Conservation (phyloP, 1,140 invertebrate genomes). For the Heliconius melpomene region DNA sequence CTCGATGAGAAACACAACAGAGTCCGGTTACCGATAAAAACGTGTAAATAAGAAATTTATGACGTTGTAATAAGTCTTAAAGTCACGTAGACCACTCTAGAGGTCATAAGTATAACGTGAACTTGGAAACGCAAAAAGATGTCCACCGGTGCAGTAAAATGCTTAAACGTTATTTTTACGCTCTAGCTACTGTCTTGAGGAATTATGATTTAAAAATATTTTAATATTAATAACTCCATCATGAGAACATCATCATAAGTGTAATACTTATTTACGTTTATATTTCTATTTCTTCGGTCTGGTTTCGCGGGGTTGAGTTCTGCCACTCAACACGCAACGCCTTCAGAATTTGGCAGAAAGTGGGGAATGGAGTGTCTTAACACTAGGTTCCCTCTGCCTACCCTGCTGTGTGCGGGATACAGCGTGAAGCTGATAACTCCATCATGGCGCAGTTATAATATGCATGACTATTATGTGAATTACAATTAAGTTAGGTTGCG, state of each 20-base stretch:
- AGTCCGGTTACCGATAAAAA: conserved; percentile 40
- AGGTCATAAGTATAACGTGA: conserved; percentile 27
- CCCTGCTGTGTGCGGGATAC: too few relatives aligned
- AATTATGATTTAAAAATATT: not conserved
- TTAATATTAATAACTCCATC: not conserved
- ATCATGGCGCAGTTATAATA: too few relatives aligned
- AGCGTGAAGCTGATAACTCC: too few relatives aligned
- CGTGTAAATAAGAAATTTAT: conserved; percentile 22
- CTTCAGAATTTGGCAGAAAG: too few relatives aligned
- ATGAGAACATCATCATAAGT: too few relatives aligned
- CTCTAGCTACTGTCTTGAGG: not conserved
- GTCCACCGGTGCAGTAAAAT: conserved; percentile 11
- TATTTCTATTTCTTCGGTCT: too few relatives aligned
- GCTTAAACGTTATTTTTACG: not conserved
- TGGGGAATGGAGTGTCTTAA: too few relatives aligned
- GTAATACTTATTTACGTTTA: too few relatives aligned
- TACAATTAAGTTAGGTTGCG: not conserved
- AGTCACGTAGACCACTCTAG: not conserved
- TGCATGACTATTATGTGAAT: too few relatives aligned
- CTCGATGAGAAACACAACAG: not conserved
- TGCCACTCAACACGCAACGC: too few relatives aligned
- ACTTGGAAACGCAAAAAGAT: conserved; percentile 24
- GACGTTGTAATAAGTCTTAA: conserved; percentile 5
- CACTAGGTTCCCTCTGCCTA: too few relatives aligned
- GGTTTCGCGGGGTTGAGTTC: too few relatives aligned